phyloP scores from a whole-genome alignment of 2,797 vertebrate species.

The Xenops minutus region DNA sequence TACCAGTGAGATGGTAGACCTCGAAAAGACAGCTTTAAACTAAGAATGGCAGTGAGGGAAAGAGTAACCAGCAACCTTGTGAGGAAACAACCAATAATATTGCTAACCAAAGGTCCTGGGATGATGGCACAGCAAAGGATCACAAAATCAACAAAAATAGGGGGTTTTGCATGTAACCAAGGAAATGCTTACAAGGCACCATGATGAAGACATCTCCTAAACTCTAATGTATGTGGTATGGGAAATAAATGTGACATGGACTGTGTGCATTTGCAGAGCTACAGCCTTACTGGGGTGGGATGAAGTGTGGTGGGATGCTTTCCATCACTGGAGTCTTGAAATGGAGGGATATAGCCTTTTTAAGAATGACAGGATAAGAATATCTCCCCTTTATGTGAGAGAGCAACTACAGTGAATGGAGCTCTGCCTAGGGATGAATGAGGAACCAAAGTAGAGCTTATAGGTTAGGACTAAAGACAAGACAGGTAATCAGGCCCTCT shows the following conservation, averaged over 20 bases:
- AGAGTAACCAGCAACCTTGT: not conserved
- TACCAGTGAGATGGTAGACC: not conserved
- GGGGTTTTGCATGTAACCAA: not conserved
- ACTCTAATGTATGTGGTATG: not conserved
- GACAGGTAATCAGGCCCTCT: not conserved
- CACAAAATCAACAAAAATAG: not conserved
- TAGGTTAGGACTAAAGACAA: not conserved
- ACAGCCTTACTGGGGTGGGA: rapidly evolving
- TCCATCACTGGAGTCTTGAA: not conserved
- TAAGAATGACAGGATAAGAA: not conserved
- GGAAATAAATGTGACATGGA: not conserved
- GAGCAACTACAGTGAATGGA: not conserved
- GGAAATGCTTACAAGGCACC: not conserved
- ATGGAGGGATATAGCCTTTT: not conserved
- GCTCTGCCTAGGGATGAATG: not conserved
- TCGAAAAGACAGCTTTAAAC: not conserved
- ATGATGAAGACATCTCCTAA: not conserved
- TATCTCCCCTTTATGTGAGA: not conserved
- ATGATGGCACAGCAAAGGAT: not conserved
- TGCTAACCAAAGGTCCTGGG: not conserved
- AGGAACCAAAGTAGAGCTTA: not conserved
- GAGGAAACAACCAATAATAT: not conserved
- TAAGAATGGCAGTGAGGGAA: not conserved
- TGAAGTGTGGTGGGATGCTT: not conserved
- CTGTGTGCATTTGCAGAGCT: not conserved